These are phyloP conservation scores for Stegastes partitus DNA, from an alignment of 2,113 vertebrate species.

Conservation along the genomic window DNA sequence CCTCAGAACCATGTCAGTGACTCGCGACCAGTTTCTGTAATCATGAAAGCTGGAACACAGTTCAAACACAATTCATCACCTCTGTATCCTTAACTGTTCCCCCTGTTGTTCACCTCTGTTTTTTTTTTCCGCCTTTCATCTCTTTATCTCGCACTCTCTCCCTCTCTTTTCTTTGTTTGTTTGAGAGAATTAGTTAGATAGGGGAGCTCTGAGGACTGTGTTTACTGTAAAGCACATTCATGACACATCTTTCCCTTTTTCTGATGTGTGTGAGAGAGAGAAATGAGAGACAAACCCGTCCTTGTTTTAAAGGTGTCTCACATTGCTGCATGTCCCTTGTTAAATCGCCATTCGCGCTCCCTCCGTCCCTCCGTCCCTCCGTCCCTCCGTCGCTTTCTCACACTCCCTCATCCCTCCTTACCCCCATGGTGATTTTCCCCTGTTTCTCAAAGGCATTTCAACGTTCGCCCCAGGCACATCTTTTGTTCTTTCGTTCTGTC, in stretches of 20 bases:
- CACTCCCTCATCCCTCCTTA: conserved; percentile 40
- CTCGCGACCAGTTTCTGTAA: conserved; percentile 37
- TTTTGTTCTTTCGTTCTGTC: conserved; percentile 67
- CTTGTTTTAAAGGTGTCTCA: conserved; percentile 34
- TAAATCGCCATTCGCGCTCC: conserved; percentile 7
- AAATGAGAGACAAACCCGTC: conserved; percentile 23
- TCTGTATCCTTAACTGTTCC: conserved; percentile 48
- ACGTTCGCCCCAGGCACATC: conserved; percentile 61
- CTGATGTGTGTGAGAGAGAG: conserved; percentile 29
- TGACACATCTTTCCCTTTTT: conserved; percentile 64
- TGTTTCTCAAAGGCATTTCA: conserved; percentile 64
- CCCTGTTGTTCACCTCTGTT: conserved; percentile 55
- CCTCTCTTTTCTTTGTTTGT: conserved; percentile 55
- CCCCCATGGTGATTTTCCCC: conserved; percentile 45
- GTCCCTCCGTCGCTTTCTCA: conserved; percentile 44
- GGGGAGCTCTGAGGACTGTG: conserved; percentile 64
- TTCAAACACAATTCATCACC: conserved; percentile 54
- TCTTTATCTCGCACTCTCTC: conserved; percentile 52
- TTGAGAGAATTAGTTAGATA: conserved; percentile 74
- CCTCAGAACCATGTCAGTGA: conserved; percentile 37
- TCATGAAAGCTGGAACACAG: conserved; percentile 40
- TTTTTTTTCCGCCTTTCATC: conserved; percentile 51
- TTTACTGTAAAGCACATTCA: conserved; percentile 77
- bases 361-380: conserved; percentile 16
- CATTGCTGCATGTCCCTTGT: conserved; percentile 7